Evolutionary conservation across 2,888 invertebrate genomes (phyloP).

Genomic region (Scaptomyza reducta): DNA sequence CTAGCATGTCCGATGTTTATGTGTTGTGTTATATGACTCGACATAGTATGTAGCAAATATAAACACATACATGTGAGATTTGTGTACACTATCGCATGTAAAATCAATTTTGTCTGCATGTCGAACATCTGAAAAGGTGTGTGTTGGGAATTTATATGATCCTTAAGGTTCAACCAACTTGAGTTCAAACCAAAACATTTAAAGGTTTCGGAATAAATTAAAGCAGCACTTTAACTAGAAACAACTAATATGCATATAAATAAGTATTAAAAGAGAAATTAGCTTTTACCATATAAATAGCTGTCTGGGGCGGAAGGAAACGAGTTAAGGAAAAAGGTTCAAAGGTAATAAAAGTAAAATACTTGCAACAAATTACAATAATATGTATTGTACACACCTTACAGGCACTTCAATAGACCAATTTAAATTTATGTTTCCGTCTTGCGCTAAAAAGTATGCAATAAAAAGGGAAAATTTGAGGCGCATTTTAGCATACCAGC

Average conservation of each 20-base stretch:
- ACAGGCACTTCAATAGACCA: background rate
- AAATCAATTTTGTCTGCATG: constrained; percentile 48
- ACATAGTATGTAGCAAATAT: constrained; percentile 1
- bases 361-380: background rate
- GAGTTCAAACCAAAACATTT: constrained; percentile 50
- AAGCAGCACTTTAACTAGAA: background rate
- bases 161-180: constrained; percentile 56
- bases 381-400: background rate
- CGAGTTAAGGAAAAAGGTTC: background rate
- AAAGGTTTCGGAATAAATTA: background rate
- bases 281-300: constrained; percentile 12
- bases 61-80: constrained; percentile 24
- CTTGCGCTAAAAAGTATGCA: constrained; percentile 31
- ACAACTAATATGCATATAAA: constrained; percentile 2
- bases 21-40: constrained; percentile 29
- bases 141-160: constrained; percentile 19
- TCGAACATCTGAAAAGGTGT: constrained; percentile 22
- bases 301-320: background rate
- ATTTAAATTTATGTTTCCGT: background rate
- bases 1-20: constrained; percentile 5
- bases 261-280: background rate
- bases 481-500: constrained; percentile 35
- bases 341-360: background rate
- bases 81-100: constrained; percentile 10
- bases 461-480: constrained; percentile 5